phyloP scores from a whole-genome alignment of 2,113 vertebrate species.

The Albula glossodonta region DNA sequence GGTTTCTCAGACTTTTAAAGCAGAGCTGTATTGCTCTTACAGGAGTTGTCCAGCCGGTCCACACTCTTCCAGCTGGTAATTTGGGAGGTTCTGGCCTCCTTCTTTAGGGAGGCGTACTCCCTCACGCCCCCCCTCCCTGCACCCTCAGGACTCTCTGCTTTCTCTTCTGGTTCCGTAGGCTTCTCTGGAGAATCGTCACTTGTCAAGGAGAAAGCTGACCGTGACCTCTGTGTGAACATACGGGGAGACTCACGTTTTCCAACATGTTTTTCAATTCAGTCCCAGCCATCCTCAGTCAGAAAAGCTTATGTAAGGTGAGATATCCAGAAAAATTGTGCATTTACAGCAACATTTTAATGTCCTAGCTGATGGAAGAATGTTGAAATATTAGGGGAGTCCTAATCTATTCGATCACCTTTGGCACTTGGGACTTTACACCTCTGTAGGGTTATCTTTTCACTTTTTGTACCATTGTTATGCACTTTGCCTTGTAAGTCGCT shows the following conservation, averaged over 20 bases:
- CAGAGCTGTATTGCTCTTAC: constrained; percentile 61
- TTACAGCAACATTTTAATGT: too few relatives aligned
- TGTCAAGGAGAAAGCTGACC: constrained; percentile 79
- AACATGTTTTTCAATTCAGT: too few relatives aligned
- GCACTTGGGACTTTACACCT: too few relatives aligned
- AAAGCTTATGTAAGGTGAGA: too few relatives aligned
- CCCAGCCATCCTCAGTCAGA: too few relatives aligned
- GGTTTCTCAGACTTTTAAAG: not conserved
- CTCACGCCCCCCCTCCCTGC: constrained; percentile 41
- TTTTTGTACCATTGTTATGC: too few relatives aligned
- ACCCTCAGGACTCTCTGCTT: constrained; percentile 39
- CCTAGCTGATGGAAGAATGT: too few relatives aligned
- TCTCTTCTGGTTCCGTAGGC: constrained; percentile 55
- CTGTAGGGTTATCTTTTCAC: too few relatives aligned
- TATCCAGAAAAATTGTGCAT: too few relatives aligned
- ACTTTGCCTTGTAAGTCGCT: too few relatives aligned
- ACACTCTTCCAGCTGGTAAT: constrained; percentile 84
- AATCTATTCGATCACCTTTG: too few relatives aligned
- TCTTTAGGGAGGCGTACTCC: constrained; percentile 67
- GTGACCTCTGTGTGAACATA: constrained; percentile 71
- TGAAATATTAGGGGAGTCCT: not conserved
- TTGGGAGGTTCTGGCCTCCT: constrained; percentile 67
- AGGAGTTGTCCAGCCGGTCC: constrained; percentile 83
- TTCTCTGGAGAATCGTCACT: constrained; percentile 74
- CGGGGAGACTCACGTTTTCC: not conserved